These are phyloP conservation scores for Tichodroma muraria DNA, from an alignment of 2,113 vertebrate genomes.

Conservation along the genomic window DNA sequence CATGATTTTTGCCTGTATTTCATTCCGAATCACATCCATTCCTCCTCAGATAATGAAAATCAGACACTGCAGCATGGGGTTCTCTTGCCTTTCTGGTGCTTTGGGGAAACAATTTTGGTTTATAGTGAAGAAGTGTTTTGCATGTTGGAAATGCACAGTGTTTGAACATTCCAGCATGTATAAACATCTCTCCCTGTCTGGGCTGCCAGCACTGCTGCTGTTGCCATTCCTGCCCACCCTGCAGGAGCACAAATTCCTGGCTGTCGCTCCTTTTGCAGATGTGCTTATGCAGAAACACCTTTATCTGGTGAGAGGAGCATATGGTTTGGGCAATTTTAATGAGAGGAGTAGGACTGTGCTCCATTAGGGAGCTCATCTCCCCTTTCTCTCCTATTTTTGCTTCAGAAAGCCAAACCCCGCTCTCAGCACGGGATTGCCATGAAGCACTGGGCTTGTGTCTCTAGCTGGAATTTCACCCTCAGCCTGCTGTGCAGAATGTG, in stretches of 20 bases:
- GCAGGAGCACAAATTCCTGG: neutral
- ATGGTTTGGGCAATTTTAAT: neutral
- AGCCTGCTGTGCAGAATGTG: slow-evolving; percentile 33
- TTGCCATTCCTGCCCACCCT: neutral
- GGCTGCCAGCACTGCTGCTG: neutral
- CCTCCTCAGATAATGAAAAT: neutral
- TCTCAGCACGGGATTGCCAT: neutral
- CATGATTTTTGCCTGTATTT: neutral
- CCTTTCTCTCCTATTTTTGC: neutral
- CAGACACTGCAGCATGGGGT: neutral
- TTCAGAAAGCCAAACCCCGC: neutral
- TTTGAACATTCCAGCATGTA: neutral
- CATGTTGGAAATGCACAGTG: neutral
- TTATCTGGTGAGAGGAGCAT: neutral
- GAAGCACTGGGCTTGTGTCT: neutral
- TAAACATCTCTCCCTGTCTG: neutral
- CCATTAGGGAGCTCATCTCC: neutral
- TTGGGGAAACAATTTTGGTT: neutral
- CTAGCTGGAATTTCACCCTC: neutral
- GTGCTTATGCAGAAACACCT: neutral
- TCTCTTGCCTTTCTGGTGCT: neutral
- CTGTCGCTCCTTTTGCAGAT: neutral
- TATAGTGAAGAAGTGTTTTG: neutral
- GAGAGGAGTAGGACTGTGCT: neutral
- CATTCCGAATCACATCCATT: neutral